A percentile compares a stretch with the other conserved stretches of the same genome.
Conservation (phyloP, 2,797 vertebrate genomes). For the Schizopygopsis malacanthus region DNA sequence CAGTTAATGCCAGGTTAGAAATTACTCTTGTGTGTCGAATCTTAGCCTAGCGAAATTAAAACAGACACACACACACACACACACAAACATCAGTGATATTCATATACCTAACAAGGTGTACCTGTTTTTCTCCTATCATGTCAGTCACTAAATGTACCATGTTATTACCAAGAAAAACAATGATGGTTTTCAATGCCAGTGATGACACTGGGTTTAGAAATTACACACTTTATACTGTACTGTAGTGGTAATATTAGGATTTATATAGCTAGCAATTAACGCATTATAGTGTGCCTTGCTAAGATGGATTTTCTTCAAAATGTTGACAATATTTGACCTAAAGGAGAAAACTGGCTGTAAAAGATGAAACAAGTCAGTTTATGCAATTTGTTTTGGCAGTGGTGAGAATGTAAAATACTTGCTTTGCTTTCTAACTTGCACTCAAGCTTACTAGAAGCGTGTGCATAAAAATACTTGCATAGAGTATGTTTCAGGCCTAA, state of each 20-base stretch:
- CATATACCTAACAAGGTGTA: neutral
- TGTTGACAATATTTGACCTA: neutral
- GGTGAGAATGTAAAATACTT: neutral
- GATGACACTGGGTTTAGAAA: neutral
- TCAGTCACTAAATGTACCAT: neutral
- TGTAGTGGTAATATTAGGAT: neutral
- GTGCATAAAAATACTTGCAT: neutral
- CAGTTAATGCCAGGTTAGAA: conserved; percentile 55
- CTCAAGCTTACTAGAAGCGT: neutral
- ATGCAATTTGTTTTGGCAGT: neutral
- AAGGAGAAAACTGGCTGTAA: neutral
- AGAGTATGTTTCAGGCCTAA: neutral
- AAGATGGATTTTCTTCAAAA: neutral
- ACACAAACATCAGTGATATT: neutral
- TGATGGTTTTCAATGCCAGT: neutral
- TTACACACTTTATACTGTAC: neutral
- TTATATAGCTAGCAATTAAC: neutral
- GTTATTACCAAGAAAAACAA: neutral
- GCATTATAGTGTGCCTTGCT: neutral
- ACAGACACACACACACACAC: neutral
- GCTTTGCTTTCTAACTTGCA: neutral
- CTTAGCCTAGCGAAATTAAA: conserved; percentile 37
- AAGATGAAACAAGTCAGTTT: neutral
- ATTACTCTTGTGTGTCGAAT: conserved; percentile 35
- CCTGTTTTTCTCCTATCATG: neutral